phyloP scores from a whole-genome alignment of 23 tunicate genomes.

The Diplosoma virens region DNA sequence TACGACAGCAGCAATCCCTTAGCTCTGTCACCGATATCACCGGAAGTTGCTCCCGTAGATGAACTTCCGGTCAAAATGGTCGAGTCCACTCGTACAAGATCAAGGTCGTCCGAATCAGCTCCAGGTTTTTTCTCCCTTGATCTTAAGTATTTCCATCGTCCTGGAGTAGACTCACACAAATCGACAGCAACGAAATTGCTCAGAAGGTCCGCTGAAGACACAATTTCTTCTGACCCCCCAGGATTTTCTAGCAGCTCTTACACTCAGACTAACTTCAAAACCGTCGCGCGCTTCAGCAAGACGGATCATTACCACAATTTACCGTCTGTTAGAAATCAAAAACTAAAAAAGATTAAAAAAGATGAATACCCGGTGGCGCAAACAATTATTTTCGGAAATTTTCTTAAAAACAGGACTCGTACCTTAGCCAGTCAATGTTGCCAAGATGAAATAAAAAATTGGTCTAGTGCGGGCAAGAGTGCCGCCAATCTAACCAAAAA shows the following conservation, averaged over 20 bases:
- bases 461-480: neutral
- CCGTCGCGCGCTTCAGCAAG: neutral
- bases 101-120: neutral
- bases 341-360: neutral
- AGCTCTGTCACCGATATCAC: neutral
- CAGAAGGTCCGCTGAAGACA: too few relatives aligned
- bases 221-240: neutral
- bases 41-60: neutral
- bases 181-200: neutral
- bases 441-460: neutral
- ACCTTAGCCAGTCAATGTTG: conserved; percentile 36
- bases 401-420: neutral
- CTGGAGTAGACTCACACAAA: neutral
- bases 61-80: neutral
- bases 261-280: conserved; percentile 9
- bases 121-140: too few relatives aligned
- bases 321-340: neutral
- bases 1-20: neutral
- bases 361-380: conserved; percentile 7
- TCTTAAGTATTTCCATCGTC: neutral
- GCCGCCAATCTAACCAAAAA: neutral
- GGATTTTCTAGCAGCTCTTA: neutral
- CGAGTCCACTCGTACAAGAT: neutral
- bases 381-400: neutral
- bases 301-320: conserved; percentile 21